phyloP scores from a whole-genome alignment of 2,797 vertebrate species.

The Takifugu ocellatus region DNA sequence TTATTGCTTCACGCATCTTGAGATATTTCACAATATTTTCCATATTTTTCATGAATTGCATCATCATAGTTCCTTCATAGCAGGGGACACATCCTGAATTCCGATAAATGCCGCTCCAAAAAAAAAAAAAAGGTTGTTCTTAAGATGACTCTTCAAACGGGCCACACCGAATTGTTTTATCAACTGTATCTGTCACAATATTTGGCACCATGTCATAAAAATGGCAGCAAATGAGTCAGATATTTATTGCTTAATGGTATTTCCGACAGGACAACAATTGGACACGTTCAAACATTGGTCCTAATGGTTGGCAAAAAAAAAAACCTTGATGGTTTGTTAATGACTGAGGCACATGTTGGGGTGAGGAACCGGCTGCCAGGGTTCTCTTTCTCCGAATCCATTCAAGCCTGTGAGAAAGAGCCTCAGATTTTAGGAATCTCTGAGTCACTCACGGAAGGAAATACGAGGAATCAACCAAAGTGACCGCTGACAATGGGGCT shows the following conservation, averaged over 20 bases:
- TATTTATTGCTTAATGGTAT: background rate
- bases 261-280: background rate
- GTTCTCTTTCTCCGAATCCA: constrained; percentile 2
- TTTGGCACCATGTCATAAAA: background rate
- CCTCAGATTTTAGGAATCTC: constrained; percentile 14
- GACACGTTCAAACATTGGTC: background rate
- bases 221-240: background rate
- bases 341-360: background rate
- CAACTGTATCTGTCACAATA: background rate
- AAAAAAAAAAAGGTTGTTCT: background rate
- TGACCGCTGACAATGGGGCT: constrained; percentile 8
- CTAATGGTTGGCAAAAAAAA: background rate
- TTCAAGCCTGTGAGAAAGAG: constrained; percentile 18
- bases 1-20: no score
- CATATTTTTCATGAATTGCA: no score
- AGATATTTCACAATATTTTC: no score
- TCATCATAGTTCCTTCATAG: no score
- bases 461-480: constrained; percentile 10
- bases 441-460: constrained; percentile 40
- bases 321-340: background rate
- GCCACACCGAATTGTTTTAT: background rate
- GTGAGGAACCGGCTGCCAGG: background rate
- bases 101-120: no score
- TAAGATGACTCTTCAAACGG: background rate
- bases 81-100: no score